phyloP scores from a whole-genome alignment of 2,888 invertebrate species.

The Aquatica leii region DNA sequence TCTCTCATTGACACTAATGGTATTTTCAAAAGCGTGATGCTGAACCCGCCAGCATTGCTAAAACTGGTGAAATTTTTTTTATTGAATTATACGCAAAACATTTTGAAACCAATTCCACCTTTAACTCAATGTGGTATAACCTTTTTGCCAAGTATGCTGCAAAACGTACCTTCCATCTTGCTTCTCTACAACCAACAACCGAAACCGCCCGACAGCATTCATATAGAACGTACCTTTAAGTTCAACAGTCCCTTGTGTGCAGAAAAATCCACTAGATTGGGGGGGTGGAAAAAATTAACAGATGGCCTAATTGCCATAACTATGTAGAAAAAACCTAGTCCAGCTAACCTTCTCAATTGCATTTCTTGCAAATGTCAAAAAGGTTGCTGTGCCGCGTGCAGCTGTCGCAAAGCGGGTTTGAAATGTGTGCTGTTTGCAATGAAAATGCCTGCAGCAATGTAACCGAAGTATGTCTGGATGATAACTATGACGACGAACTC shows the following conservation, averaged over 20 bases:
- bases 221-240: no score
- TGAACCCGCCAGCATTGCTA: neutral
- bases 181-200: slow-evolving; percentile 6
- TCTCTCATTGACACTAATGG: neutral
- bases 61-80: neutral
- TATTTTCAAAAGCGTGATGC: neutral
- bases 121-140: neutral
- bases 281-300: neutral
- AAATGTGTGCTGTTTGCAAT: no score
- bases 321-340: slow-evolving; percentile 1
- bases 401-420: neutral
- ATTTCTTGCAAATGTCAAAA: slow-evolving; percentile 11
- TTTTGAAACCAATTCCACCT: neutral
- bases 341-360: slow-evolving; percentile 7
- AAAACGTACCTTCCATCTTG: slow-evolving; percentile 11
- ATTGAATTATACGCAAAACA: neutral
- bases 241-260: no score
- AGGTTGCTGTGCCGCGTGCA: neutral
- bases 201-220: no score
- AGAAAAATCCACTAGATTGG: neutral
- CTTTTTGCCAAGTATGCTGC: no score
- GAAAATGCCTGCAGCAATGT: slow-evolving; percentile 6
- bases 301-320: slow-evolving; percentile 2
- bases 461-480: slow-evolving; percentile 2
- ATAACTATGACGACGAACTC: neutral